phyloP scores from a whole-genome alignment of 2,888 invertebrate species.

The Ectemnius cavifrons region DNA sequence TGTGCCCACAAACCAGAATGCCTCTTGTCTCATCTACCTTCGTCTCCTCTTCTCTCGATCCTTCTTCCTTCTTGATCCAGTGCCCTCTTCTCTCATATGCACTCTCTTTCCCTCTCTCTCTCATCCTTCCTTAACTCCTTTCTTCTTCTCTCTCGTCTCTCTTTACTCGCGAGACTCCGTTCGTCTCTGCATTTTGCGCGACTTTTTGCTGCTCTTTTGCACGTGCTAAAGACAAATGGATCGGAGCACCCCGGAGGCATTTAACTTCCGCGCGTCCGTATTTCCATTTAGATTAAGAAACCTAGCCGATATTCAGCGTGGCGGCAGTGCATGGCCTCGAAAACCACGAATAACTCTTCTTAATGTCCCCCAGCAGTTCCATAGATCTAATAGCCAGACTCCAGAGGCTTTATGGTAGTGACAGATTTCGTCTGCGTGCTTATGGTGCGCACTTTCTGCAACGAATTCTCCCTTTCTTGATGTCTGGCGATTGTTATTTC shows the following conservation, averaged over 20 bases:
- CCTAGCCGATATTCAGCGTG: conserved; percentile 21
- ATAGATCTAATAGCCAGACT: too few relatives aligned
- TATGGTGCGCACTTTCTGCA: too few relatives aligned
- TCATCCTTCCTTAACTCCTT: conserved; percentile 19
- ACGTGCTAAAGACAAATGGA: conserved; percentile 63
- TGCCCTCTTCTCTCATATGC: conserved; percentile 12
- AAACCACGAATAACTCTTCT: not conserved
- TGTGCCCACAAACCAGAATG: conserved; percentile 78
- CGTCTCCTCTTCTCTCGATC: conserved; percentile 23
- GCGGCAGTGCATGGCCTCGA: conserved; percentile 1
- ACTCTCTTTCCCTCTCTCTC: conserved; percentile 1
- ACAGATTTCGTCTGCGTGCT: too few relatives aligned
- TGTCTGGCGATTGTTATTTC: too few relatives aligned
- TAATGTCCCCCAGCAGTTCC: not conserved
- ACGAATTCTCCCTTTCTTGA: too few relatives aligned
- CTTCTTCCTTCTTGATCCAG: conserved; percentile 31
- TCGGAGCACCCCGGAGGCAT: conserved; percentile 26
- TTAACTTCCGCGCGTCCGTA: conserved; percentile 37
- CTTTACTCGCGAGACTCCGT: conserved; percentile 65
- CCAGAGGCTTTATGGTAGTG: too few relatives aligned
- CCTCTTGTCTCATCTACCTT: conserved; percentile 74
- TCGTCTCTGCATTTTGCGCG: conserved; percentile 58
- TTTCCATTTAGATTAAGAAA: conserved; percentile 49
- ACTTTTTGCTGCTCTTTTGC: conserved; percentile 58
- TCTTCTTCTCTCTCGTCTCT: conserved; percentile 44